phyloP scores from a whole-genome alignment of 2,113 vertebrate genomes.

The Spilogale gracilis region DNA sequence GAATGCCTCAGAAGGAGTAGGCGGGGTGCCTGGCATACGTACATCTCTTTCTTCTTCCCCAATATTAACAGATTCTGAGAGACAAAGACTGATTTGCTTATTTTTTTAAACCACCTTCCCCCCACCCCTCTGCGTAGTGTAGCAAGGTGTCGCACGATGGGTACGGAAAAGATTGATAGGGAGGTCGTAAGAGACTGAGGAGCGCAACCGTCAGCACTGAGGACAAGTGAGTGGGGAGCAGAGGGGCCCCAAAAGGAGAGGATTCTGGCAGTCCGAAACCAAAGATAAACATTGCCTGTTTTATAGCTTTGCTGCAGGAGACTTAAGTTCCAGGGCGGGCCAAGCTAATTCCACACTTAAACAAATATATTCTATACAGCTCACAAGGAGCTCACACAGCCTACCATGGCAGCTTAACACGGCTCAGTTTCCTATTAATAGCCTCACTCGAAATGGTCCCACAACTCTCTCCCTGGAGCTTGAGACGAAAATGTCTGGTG shows the following conservation, averaged over 20 bases:
- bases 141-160: neutral
- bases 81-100: neutral
- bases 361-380: conserved; percentile 10
- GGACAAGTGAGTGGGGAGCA: neutral
- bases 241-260: neutral
- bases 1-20: neutral
- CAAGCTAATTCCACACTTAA: conserved; percentile 10
- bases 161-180: neutral
- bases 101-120: neutral
- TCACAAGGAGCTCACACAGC: neutral
- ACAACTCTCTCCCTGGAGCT: neutral
- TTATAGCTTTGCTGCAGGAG: conserved; percentile 46
- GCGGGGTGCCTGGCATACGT: neutral
- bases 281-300: conserved; percentile 46
- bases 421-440: neutral
- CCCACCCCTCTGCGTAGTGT: neutral
- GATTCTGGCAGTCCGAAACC: neutral
- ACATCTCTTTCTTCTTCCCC: neutral
- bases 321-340: neutral
- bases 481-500: neutral
- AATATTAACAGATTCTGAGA: neutral
- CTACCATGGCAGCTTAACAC: no score
- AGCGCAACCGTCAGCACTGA: neutral
- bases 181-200: neutral
- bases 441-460: neutral